Percentiles rank a stretch among this genome's conserved stretches.
These are phyloP conservation scores for Galerucella nymphaeae DNA, from an alignment of 2,888 invertebrate genomes.

Conservation along the genomic window DNA sequence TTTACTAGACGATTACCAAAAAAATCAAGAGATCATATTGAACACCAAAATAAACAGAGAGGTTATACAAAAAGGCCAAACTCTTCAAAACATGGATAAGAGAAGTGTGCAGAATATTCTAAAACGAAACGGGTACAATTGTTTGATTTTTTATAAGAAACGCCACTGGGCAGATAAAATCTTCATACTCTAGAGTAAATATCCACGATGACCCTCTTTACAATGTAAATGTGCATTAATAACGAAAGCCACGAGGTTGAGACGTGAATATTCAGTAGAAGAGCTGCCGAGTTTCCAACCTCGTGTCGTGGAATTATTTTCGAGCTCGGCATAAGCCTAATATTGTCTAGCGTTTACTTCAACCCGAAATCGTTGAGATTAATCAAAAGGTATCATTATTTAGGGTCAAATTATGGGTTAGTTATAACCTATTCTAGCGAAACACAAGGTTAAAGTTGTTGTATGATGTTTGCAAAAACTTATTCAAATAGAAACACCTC, in stretches of 20 bases:
- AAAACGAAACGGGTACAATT: too few species aligned
- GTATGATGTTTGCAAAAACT: neutral
- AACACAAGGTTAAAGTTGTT: slow-evolving; percentile 1
- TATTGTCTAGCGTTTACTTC: slow-evolving; percentile 35
- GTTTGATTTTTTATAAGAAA: neutral
- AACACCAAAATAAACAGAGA: too few species aligned
- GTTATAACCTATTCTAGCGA: neutral
- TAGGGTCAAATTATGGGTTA: neutral
- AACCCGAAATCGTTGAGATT: slow-evolving; percentile 34
- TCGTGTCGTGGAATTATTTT: slow-evolving; percentile 35
- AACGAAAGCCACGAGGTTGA: slow-evolving; percentile 53
- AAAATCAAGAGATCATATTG: too few species aligned
- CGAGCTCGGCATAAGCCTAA: slow-evolving; percentile 35
- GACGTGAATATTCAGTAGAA: slow-evolving; percentile 51
- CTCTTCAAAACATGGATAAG: too few species aligned
- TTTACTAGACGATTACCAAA: too few species aligned
- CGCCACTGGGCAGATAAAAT: slow-evolving; percentile 35
- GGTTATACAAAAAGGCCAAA: too few species aligned
- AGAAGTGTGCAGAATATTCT: too few species aligned
- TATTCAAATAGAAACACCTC: neutral
- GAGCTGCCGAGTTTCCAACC: slow-evolving; percentile 28
- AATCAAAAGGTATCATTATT: slow-evolving; percentile 27
- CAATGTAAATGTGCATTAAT: slow-evolving; percentile 60
- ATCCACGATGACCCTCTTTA: slow-evolving; percentile 60
- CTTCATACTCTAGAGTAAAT: slow-evolving; percentile 59